Conservation (phyloP, 2,113 vertebrate species). For the Peucedramus taeniatus region DNA sequence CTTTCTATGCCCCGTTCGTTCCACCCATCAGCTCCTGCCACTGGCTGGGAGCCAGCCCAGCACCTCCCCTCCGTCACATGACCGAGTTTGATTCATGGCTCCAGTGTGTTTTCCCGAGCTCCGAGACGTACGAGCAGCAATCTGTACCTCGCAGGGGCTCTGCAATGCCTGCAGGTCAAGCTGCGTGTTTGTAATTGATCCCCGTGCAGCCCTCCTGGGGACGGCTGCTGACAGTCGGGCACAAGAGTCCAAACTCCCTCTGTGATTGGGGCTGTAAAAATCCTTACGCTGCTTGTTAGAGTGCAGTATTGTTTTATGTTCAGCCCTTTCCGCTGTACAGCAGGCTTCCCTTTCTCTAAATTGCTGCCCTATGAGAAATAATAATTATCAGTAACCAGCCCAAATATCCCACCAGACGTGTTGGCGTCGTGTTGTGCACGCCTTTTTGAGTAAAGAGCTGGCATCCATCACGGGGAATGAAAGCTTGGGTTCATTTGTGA, state of each 20-base stretch:
- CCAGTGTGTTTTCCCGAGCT: not conserved
- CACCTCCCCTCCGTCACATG: constrained; percentile 71
- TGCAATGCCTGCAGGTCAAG: not conserved
- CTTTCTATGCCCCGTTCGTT: constrained; percentile 52
- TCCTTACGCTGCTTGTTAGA: not conserved
- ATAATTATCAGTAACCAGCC: not conserved
- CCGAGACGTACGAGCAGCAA: not conserved
- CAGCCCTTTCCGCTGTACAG: not conserved
- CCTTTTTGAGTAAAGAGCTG: not conserved
- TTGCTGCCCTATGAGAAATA: not conserved
- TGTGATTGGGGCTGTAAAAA: not conserved
- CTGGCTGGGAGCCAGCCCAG: constrained; percentile 57
- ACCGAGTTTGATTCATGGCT: constrained; percentile 35
- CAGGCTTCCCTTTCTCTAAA: not conserved
- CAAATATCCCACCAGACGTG: not conserved
- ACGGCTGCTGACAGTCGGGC: not conserved
- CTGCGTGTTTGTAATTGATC: not conserved
- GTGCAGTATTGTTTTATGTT: not conserved
- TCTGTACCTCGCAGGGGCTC: not conserved
- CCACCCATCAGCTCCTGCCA: constrained; percentile 67
- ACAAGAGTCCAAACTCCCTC: not conserved
- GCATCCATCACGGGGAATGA: not conserved
- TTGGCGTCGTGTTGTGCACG: accelerated
- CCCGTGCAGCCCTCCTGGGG: not conserved
- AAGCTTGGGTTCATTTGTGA: not conserved